These are phyloP conservation scores for Pocillopora damicornis DNA, from an alignment of 64 coral and sea anemone species.

Conservation along the genomic window DNA sequence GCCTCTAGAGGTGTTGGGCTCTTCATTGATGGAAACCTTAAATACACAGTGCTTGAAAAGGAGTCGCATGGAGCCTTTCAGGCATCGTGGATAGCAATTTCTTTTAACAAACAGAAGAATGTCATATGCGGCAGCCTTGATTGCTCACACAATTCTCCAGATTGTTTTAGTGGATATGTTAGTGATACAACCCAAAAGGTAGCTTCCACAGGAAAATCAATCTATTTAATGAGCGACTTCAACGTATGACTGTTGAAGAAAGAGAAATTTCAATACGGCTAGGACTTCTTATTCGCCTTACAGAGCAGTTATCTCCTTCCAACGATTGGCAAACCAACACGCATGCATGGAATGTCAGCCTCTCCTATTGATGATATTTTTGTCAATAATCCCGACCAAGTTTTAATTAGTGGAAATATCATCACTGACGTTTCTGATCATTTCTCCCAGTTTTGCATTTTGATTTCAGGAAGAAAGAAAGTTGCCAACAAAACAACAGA, in stretches of 20 bases:
- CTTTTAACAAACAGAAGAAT: constrained; percentile 1
- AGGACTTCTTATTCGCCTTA: too few relatives aligned
- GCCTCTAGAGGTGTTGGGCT: constrained; percentile 34
- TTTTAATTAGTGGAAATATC: constrained; percentile 36
- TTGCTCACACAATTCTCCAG: constrained; percentile 31
- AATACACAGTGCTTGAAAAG: constrained; percentile 21
- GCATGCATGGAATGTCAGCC: constrained; percentile 15
- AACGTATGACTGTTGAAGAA: constrained; percentile 1
- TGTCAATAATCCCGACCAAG: constrained; percentile 33
- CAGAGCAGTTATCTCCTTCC: background rate
- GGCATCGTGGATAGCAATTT: constrained; percentile 28
- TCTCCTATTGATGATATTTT: constrained; percentile 54
- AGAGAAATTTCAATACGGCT: background rate
- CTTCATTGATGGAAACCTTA: background rate
- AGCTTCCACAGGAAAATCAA: too few relatives aligned
- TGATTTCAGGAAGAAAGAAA: background rate
- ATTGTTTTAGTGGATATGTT: constrained; percentile 16
- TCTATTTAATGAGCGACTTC: background rate
- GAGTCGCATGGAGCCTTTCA: constrained; percentile 6
- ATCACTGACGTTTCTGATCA: constrained; percentile 26
- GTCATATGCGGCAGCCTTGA: constrained; percentile 11
- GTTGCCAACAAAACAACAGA: background rate
- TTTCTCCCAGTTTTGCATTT: constrained; percentile 33
- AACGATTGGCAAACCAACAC: constrained; percentile 38
- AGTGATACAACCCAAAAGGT: constrained; percentile 23